These are phyloP conservation scores for Callaeas wilsoni DNA, from an alignment of 2,113 vertebrate species.

Conservation along the genomic window DNA sequence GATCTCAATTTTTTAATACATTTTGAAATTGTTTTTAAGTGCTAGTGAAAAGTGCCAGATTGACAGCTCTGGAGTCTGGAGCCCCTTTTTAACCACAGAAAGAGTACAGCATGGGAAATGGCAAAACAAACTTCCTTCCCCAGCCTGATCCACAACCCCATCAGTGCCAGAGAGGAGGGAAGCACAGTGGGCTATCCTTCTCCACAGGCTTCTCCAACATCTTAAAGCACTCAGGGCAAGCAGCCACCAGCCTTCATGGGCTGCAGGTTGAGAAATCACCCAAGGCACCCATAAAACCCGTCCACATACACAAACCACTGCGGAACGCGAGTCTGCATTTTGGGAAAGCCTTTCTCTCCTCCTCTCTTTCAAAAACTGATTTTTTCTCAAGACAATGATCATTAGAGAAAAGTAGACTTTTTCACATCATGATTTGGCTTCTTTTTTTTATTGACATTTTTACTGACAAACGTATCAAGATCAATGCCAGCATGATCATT, in stretches of 20 bases:
- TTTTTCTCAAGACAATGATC: background rate
- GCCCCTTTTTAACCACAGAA: background rate
- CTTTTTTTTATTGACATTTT: background rate
- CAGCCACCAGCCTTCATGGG: background rate
- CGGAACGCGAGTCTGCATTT: rapidly evolving
- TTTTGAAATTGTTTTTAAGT: conserved; percentile 23
- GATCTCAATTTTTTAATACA: background rate
- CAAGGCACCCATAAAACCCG: background rate
- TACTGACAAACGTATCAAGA: background rate
- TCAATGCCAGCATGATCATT: background rate
- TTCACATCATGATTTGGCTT: background rate
- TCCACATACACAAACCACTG: background rate
- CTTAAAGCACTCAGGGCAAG: background rate
- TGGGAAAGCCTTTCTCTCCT: background rate
- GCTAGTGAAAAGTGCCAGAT: conserved; percentile 52
- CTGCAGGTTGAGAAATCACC: background rate
- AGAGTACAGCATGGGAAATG: background rate
- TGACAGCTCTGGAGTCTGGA: conserved; percentile 30
- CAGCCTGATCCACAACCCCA: rapidly evolving
- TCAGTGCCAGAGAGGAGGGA: background rate
- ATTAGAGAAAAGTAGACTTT: background rate
- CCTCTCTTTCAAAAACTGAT: background rate
- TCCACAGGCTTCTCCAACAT: rapidly evolving
- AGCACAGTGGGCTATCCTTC: background rate
- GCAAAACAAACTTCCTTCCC: background rate